Evolutionary conservation across 2,113 vertebrate genomes (phyloP).

Genomic region (Cathartes aura): DNA sequence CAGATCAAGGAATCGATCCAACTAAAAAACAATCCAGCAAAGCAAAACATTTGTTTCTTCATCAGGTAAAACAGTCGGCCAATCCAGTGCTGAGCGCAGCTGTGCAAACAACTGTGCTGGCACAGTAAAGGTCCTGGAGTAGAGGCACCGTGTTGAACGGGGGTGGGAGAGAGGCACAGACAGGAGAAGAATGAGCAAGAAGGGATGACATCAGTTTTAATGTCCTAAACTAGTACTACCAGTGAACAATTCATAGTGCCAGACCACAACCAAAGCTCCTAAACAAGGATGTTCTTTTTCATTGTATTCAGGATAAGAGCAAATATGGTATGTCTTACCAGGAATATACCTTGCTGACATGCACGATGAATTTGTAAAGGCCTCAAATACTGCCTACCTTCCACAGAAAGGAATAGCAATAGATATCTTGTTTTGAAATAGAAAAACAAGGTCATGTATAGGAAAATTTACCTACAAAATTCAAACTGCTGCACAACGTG

Average conservation of each 20-base stretch:
- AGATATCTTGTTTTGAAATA: background rate
- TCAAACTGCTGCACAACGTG: background rate
- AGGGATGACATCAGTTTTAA: background rate
- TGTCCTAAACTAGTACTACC: background rate
- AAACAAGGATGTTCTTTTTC: background rate
- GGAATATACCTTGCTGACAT: background rate
- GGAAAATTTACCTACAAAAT: background rate
- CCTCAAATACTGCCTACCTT: background rate
- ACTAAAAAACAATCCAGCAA: background rate
- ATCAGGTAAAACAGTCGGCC: background rate
- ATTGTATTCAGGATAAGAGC: background rate
- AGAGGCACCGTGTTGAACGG: background rate
- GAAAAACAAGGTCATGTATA: background rate
- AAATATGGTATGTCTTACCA: background rate
- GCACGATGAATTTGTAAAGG: background rate
- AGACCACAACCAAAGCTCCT: constrained; percentile 14
- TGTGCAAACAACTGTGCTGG: background rate
- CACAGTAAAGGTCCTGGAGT: background rate
- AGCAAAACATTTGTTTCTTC: background rate
- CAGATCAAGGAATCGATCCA: background rate
- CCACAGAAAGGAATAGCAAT: background rate
- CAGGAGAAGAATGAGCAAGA: background rate
- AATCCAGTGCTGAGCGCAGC: background rate
- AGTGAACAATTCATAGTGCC: background rate
- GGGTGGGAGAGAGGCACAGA: background rate